Base-by-base conservation (phyloP, 1,140 invertebrate genomes). In the Venturia canescens region DNA sequence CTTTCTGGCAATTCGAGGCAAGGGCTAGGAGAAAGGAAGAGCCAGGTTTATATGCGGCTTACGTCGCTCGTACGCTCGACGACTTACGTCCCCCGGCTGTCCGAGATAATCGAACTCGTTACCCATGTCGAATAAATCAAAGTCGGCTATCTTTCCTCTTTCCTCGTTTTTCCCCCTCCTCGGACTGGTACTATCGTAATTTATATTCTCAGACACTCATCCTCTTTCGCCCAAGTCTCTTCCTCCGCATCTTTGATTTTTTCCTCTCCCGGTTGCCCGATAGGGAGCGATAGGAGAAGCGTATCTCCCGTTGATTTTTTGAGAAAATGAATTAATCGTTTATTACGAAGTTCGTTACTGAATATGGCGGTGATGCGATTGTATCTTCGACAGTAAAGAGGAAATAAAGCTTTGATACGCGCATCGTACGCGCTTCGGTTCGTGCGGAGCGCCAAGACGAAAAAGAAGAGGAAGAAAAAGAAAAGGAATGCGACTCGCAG, bases 101-200 rank as follows among this genome's bases (percentile, higher is more conserved):
- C 83, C 71, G 76, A 81, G 83, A 84, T 84, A 84, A 84, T 84
- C 81, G 81, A 82, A 84, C 83, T 84, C 78, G 83, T 82, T 82
- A 84, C 78, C 75, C 79, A 79, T 50, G 71, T 79, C 71, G 81
- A 82, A 84, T 84, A 84, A 84, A 84, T 84, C 83, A 82, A 80
- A 70, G 67, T 75, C 75, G 11, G 50, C 26, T 21, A 21, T 29
- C 63, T 79, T 50, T 16, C 50, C 27, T 77, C 34, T 76, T 26
- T 44, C 63, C 13, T 53, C 57, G 34, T 50, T 60, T 77, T 34
- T 74, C 72, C 67, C 72, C 72, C 81, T 69, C 29, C 71, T 23
- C 53, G 74, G 60, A 48, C 77, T 53, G 18, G 53, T 50, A 53
- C 50, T 53, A n/a, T 53, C 23, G 60, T 11, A 15, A 26, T 63